Base-by-base conservation (phyloP, 2,888 invertebrate species). In the Agrochola lota region DNA sequence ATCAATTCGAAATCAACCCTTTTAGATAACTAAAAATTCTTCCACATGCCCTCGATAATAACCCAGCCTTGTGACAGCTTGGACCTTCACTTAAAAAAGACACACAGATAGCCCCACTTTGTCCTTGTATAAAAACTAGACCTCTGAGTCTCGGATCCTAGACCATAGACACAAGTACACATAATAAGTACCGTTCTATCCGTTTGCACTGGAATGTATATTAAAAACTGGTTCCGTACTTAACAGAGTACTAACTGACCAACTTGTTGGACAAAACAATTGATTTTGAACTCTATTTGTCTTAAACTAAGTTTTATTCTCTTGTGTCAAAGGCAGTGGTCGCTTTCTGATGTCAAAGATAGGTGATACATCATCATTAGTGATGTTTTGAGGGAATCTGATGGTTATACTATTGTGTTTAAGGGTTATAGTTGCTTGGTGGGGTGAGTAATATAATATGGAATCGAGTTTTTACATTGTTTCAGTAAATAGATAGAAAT, bases 171-270 rank as follows among this genome's bases (percentile, higher is more conserved):
- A 86, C 59, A 87, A 76, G 68, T 78, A 87, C 72, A 79, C 77
- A 83, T 88, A 85, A 77, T 81, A 81, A 83, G 88, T 92, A 91
- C 93, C 92, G 92, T 92, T 87, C 85, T 84, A 86, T 89, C 86
- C 90, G 87, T 80, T 77, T 85, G 85, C 88, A 89, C 90, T 91
- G 92, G 93, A 93, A 94, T 94, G 93, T 91, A 78, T 84, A 83
- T 87, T 91, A 91, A 91, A 92, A 94, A 93, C 94, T 92, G 93
- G 94, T 94, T 94, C 91, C 89, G 85, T 89, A 91, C 91, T 90
- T 91, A 93, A 88, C 92, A 89, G 89, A 89, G 89, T 90, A 92
- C 90, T 91, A 91, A 93, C 89, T 92, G 92, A 92, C 91, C 90
- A 89, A 89, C 72, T 77, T 78, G 43, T 66, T 30, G 30, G 8